Base-by-base conservation (phyloP, 2,113 vertebrate species). In the Pseudonaja textilis region DNA sequence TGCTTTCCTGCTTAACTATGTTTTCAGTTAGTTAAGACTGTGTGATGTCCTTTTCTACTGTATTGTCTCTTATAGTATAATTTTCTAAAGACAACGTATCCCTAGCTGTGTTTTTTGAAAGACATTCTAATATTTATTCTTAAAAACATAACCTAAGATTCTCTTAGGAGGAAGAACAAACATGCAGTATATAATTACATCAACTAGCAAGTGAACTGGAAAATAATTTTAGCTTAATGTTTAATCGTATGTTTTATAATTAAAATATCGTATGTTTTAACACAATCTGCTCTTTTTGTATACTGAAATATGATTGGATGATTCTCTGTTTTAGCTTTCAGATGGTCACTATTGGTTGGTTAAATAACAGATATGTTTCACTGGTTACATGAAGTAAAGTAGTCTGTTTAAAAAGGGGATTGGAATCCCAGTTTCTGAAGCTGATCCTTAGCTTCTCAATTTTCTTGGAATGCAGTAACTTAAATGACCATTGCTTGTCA, bases 361-460 rank as follows among this genome's bases (percentile, higher is more conserved):
- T 91, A 45, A 91, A 93, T 55, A 74, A 34, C 4, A 92, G 34
- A 47, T 69, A 2, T 92, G 26, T 4, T 69, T 64, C 54, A 42
- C 0, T 59, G 45, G n/a, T 29, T 3, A 93, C 42, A 4, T 59
- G 90, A 39, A 90, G 39, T 54, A 45, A 69, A 22, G 9, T 4
- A 11, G 57, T 20, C 16, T 45, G 22, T 25, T 26, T 89, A 89
- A 39, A 54, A 54, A 92, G 14, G 64, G 42, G 57, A 10, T 12
- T 86, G 23, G 69, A 89, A 12, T 89, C 56, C 47, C 57, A 91
- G n/a, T 91, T 93, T 90, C 12, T 91, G 2, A 7, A 93, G 54
- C 6, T 45, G 56, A 74, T 57, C 20, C 91, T 88, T 89, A 93
- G 45, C 91, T 26, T 20, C 9, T n/a, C 10, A 29, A 45, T 29